Evolutionary conservation across 2,888 invertebrate species (phyloP).

Genomic region (Amaurobius ferox): DNA sequence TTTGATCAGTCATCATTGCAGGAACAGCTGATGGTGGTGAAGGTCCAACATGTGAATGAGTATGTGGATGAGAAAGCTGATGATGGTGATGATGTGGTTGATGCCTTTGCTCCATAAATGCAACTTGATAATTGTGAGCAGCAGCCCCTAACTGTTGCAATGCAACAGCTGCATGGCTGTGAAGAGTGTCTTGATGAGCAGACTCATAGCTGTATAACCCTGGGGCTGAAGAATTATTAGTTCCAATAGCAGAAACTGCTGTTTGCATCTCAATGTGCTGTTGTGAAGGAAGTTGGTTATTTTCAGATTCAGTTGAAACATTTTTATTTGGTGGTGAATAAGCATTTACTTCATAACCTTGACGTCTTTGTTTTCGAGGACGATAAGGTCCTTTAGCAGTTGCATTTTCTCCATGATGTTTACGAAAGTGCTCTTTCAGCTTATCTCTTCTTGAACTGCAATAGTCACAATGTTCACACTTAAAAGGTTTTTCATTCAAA

Average conservation of each 20-base stretch:
- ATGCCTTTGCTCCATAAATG: slow-evolving; percentile 71
- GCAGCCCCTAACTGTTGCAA: slow-evolving; percentile 66
- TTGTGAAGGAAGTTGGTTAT: slow-evolving; percentile 48
- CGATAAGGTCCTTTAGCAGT: slow-evolving; percentile 74
- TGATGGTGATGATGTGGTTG: slow-evolving; percentile 60
- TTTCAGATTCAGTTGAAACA: slow-evolving; percentile 22
- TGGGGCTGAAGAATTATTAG: slow-evolving; percentile 46
- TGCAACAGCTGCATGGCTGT: slow-evolving; percentile 68
- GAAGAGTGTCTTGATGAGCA: slow-evolving; percentile 63
- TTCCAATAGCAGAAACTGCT: slow-evolving; percentile 55
- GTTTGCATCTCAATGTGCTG: slow-evolving; percentile 61
- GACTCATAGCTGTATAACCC: slow-evolving; percentile 63
- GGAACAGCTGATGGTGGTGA: slow-evolving; percentile 69
- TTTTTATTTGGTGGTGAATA: slow-evolving; percentile 65
- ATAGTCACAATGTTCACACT: slow-evolving; percentile 81
- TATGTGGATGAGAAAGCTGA: slow-evolving; percentile 42
- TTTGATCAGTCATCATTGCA: slow-evolving; percentile 69
- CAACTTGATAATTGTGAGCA: slow-evolving; percentile 69
- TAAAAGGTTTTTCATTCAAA: slow-evolving; percentile 82
- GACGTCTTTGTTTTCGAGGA: slow-evolving; percentile 74
- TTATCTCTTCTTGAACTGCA: slow-evolving; percentile 83
- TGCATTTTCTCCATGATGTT: slow-evolving; percentile 78
- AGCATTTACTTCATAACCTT: slow-evolving; percentile 57
- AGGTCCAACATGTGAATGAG: slow-evolving; percentile 68
- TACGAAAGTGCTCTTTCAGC: slow-evolving; percentile 81